A percentile compares a stretch with the other conserved stretches of the same genome.
Conservation (phyloP, 2,113 vertebrate genomes). For the Ctenomys sociabilis region DNA sequence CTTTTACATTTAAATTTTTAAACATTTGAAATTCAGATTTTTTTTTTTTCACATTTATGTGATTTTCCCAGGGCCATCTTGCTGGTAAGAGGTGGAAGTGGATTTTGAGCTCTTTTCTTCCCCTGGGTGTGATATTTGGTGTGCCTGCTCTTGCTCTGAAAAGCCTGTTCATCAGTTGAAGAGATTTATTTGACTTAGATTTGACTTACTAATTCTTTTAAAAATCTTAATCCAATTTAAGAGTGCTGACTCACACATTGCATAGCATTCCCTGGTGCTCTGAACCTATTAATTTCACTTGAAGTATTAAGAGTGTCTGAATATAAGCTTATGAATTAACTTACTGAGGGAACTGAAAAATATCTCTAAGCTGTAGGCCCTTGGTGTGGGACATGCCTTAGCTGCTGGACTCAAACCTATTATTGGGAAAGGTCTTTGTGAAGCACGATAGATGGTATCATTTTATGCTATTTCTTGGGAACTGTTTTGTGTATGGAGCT, state of each 20-base stretch:
- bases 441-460: background rate
- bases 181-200: constrained; percentile 65
- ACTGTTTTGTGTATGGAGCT: background rate
- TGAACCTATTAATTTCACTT: constrained; percentile 71
- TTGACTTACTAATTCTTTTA: constrained; percentile 48
- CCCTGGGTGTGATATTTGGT: background rate
- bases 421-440: background rate
- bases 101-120: constrained; percentile 1
- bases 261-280: constrained; percentile 50
- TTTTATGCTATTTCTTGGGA: background rate
- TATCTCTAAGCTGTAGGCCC: constrained; percentile 28
- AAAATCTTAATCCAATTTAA: constrained; percentile 71
- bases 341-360: constrained; percentile 66
- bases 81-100: background rate
- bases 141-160: background rate
- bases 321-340: constrained; percentile 66
- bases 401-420: constrained; percentile 2
- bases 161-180: background rate
- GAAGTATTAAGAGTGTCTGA: constrained; percentile 66
- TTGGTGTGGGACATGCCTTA: background rate
- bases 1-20: constrained; percentile 32
- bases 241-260: constrained; percentile 48
- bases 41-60: background rate
- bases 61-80: background rate
- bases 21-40: background rate